These are phyloP conservation scores for Pollenia labialis DNA, from an alignment of 2,888 invertebrate species.

Conservation along the genomic window DNA sequence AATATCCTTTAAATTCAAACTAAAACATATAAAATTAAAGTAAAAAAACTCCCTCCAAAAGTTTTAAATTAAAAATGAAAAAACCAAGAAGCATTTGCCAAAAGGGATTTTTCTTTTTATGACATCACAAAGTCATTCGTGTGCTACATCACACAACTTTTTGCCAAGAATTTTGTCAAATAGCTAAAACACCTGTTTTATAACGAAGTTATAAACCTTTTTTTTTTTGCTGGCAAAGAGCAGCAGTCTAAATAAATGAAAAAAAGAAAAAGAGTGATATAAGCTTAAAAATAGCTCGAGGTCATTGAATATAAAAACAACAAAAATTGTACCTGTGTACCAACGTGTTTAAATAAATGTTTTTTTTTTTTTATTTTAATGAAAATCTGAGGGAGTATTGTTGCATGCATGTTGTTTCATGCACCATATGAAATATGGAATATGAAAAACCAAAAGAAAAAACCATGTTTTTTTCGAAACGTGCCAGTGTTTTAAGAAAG, in stretches of 20 bases:
- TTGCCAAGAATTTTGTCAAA: conserved; percentile 44
- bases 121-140: conserved; percentile 2
- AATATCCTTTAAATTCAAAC: no score
- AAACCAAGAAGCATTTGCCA: conserved; percentile 32
- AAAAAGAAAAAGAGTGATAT: background rate
- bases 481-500: conserved; percentile 63
- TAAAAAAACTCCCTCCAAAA: background rate
- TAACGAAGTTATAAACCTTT: conserved; percentile 28
- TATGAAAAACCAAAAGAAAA: background rate
- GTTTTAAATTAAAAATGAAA: background rate
- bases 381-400: conserved; percentile 56
- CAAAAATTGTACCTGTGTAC: conserved; percentile 2
- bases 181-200: conserved; percentile 52
- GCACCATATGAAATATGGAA: background rate
- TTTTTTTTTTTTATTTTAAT: background rate
- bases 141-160: background rate
- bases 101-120: conserved; percentile 22
- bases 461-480: conserved; percentile 35
- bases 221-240: background rate
- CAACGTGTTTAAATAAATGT: background rate
- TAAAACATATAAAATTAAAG: no score
- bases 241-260: conserved; percentile 7
- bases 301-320: conserved; percentile 40
- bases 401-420: conserved; percentile 50
- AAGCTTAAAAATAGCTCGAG: conserved; percentile 62